Evolutionary conservation across 2,113 vertebrate species (phyloP).

Genomic region (Mirza zaza): DNA sequence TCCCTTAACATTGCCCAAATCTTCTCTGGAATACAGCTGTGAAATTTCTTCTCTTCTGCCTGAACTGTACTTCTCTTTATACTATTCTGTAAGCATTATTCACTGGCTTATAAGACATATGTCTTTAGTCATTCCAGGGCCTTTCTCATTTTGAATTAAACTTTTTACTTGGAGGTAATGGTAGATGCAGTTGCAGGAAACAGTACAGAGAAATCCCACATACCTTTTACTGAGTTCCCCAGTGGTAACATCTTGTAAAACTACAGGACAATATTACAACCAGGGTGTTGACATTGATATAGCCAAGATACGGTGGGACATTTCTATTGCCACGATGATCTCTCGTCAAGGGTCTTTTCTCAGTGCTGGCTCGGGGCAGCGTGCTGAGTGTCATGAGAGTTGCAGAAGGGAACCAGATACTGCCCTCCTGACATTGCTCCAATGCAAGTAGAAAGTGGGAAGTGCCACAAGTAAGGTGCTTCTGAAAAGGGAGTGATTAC

Average conservation of each 20-base stretch:
- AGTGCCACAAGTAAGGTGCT: background rate
- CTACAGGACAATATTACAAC: background rate
- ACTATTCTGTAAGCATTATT: background rate
- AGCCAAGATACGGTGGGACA: background rate
- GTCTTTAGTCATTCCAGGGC: background rate
- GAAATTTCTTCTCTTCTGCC: background rate
- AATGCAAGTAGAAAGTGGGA: background rate
- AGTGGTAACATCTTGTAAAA: background rate
- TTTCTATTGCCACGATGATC: background rate
- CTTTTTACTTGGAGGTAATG: background rate
- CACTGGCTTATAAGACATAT: background rate
- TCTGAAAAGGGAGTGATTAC: background rate
- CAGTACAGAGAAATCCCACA: background rate
- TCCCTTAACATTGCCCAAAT: background rate
- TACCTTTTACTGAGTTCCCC: background rate
- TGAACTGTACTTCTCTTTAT: background rate
- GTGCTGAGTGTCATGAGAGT: background rate
- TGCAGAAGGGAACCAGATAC: background rate
- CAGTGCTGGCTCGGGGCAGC: background rate
- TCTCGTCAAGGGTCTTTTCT: background rate
- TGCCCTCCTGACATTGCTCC: background rate
- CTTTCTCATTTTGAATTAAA: background rate
- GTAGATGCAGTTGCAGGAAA: background rate
- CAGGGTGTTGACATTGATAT: background rate
- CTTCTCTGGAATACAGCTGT: background rate